Percentiles rank a stretch among this genome's conserved stretches.
These are phyloP conservation scores for Hoplodrina ambigua DNA, from an alignment of 2,888 invertebrate genomes.

Conservation along the genomic window DNA sequence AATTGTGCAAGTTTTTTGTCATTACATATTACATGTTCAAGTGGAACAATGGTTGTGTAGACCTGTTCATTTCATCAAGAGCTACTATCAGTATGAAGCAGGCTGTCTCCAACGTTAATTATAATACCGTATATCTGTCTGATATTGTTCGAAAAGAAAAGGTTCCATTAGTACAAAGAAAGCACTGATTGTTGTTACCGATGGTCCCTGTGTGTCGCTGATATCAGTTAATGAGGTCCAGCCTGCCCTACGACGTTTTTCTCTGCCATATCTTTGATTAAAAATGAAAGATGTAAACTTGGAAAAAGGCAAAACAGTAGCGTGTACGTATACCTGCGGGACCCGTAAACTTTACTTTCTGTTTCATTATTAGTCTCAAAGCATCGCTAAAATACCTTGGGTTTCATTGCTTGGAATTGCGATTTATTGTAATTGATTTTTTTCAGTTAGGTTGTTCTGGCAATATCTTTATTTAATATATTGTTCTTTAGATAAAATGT, in stretches of 20 bases:
- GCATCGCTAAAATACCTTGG: not conserved
- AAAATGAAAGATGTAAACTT: not conserved
- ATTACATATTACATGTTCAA: not conserved
- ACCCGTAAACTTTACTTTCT: not conserved
- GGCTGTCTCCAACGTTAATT: conserved; percentile 24
- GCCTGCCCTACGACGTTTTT: not conserved
- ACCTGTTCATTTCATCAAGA: not conserved
- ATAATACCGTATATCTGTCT: not conserved
- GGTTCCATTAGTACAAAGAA: not conserved
- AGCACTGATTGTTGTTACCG: not conserved
- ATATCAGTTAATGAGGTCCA: not conserved
- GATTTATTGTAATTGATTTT: conserved; percentile 3
- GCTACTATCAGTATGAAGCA: conserved; percentile 16
- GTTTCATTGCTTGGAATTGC: not conserved
- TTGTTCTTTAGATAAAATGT: not conserved
- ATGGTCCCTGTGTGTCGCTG: not conserved
- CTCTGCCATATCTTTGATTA: not conserved
- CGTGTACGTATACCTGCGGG: too few relatives aligned
- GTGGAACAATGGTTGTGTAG: not conserved
- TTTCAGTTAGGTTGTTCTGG: not conserved
- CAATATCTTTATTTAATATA: too few relatives aligned
- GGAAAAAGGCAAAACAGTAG: too few relatives aligned
- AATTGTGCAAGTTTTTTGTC: too few relatives aligned
- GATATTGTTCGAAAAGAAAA: not conserved
- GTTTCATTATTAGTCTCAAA: not conserved